Evolutionary conservation across 2,113 vertebrate species (phyloP).

Genomic region (Lepidothrix coronata): DNA sequence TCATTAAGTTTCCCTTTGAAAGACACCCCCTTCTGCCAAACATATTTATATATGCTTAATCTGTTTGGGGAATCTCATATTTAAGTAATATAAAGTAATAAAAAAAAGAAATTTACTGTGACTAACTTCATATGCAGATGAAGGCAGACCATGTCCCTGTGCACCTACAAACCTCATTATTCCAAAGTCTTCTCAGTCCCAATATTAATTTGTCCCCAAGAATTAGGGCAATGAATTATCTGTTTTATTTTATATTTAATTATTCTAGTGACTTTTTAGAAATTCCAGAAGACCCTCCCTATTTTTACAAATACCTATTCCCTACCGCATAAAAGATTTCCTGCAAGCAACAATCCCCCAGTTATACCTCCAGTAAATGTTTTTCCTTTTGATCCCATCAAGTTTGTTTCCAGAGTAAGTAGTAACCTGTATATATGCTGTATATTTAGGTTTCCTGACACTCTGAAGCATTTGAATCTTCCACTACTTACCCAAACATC

Average conservation of each 20-base stretch:
- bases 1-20: background rate
- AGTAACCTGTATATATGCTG: background rate
- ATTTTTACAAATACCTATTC: background rate
- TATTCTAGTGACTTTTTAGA: background rate
- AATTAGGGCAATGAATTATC: background rate
- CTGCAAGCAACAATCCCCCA: rapidly evolving
- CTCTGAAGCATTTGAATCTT: background rate
- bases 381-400: background rate
- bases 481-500: background rate
- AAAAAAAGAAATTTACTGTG: background rate
- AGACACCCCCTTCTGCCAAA: background rate
- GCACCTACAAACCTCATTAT: background rate
- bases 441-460: background rate
- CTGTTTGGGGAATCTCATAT: background rate
- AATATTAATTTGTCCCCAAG: background rate
- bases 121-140: background rate
- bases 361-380: background rate
- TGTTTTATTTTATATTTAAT: background rate
- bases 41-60: background rate
- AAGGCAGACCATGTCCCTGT: background rate
- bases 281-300: background rate
- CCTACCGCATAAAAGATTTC: background rate
- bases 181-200: background rate
- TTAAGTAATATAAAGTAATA: background rate
- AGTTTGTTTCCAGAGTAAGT: background rate